A percentile compares a stretch with the other conserved stretches of the same genome.
These are phyloP conservation scores for Scaptomyza polygonia DNA, from an alignment of 2,888 invertebrate species.

Conservation along the genomic window DNA sequence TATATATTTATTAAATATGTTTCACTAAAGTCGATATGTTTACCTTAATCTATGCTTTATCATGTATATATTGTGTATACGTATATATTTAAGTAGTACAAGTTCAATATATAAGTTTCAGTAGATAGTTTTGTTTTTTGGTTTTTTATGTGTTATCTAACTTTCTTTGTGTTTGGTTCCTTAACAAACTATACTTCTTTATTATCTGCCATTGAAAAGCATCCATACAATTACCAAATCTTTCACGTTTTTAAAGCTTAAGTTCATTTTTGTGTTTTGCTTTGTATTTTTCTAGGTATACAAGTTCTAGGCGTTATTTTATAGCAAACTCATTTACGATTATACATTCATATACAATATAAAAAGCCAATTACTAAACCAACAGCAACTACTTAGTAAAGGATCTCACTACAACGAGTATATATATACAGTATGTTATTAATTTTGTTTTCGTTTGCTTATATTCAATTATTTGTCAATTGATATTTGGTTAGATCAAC, in stretches of 20 bases:
- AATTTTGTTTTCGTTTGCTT: slow-evolving; percentile 45
- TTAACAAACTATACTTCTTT: slow-evolving; percentile 53
- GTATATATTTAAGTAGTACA: slow-evolving; percentile 5
- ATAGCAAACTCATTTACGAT: slow-evolving; percentile 54
- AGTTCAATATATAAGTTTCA: slow-evolving; percentile 14
- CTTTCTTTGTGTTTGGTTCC: slow-evolving; percentile 13
- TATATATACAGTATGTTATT: slow-evolving; percentile 38
- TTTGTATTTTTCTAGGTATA: slow-evolving; percentile 31
- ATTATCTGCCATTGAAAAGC: slow-evolving; percentile 82
- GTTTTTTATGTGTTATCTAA: slow-evolving; percentile 3
- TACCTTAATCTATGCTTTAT: slow-evolving; percentile 34
- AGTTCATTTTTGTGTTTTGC: slow-evolving; percentile 25
- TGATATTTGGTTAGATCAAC: slow-evolving; percentile 84
- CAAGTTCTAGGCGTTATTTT: slow-evolving; percentile 47
- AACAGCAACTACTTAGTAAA: slow-evolving; percentile 65
- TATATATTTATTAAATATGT: slow-evolving; percentile 44
- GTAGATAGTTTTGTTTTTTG: slow-evolving; percentile 27
- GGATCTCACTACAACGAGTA: slow-evolving; percentile 37
- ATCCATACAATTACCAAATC: slow-evolving; percentile 53
- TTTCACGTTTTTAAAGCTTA: slow-evolving; percentile 66
- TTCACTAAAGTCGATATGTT: slow-evolving; percentile 47
- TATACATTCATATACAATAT: slow-evolving; percentile 57
- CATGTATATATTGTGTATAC: slow-evolving; percentile 29
- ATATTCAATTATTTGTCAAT: slow-evolving; percentile 84
- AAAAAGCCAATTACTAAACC: slow-evolving; percentile 72